phyloP scores from a whole-genome alignment of 2,113 vertebrate genomes.

The Penelope pileata region DNA sequence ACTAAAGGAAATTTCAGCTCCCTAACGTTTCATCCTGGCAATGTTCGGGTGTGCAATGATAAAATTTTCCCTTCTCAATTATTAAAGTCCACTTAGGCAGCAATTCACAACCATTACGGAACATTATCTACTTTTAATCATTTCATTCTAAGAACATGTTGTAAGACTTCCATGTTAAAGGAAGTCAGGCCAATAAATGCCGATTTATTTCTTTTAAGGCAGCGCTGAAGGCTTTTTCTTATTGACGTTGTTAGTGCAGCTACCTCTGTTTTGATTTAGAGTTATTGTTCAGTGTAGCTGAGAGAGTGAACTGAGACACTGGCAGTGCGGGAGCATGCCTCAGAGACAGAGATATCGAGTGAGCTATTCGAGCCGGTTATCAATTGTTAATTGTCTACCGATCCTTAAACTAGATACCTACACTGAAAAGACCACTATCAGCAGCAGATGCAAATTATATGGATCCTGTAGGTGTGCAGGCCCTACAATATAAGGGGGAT shows the following conservation, averaged over 20 bases:
- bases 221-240: background rate
- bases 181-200: background rate
- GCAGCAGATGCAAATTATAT: conserved; percentile 73
- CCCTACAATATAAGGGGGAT: conserved; percentile 27
- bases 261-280: conserved; percentile 70
- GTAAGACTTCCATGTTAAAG: background rate
- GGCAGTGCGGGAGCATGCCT: conserved; percentile 42
- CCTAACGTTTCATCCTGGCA: background rate
- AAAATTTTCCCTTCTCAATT: conserved; percentile 45
- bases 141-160: background rate
- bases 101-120: background rate
- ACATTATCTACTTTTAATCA: background rate
- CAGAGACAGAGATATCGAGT: conserved; percentile 60
- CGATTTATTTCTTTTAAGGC: background rate
- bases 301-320: conserved; percentile 41
- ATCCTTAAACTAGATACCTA: conserved; percentile 79
- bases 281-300: conserved; percentile 27
- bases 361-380: conserved; percentile 78
- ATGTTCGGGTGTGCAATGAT: background rate
- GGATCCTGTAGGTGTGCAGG: conserved; percentile 49
- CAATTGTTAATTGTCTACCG: conserved; percentile 81
- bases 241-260: background rate
- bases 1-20: background rate
- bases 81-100: conserved; percentile 38
- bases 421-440: conserved; percentile 73